Percentiles rank a stretch among this genome's conserved stretches.
These are phyloP conservation scores for Anoura caudifer DNA, from an alignment of 2,113 vertebrate genomes.

Conservation along the genomic window DNA sequence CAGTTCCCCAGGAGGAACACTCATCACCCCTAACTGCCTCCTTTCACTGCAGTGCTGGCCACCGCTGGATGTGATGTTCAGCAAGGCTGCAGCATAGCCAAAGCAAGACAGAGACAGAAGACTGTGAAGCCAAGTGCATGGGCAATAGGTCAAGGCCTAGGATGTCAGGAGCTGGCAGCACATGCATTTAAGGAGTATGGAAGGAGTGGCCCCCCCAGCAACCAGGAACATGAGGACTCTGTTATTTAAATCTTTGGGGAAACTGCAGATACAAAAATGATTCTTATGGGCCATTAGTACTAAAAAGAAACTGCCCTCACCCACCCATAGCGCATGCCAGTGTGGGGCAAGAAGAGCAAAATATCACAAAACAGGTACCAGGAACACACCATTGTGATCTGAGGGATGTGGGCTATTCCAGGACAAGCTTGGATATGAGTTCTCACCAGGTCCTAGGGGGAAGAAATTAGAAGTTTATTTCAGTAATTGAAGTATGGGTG, in stretches of 20 bases:
- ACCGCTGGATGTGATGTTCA: no score
- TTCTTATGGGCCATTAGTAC: neutral
- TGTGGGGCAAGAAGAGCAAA: neutral
- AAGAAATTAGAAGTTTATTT: neutral
- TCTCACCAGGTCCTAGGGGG: neutral
- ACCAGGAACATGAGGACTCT: neutral
- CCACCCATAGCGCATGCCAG: neutral
- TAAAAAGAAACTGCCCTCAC: neutral
- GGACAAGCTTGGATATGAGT: neutral
- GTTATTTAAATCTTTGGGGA: neutral
- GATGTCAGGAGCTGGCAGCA: neutral
- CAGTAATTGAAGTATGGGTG: neutral
- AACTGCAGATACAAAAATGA: neutral
- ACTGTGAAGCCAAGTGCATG: neutral
- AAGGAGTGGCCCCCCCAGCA: neutral
- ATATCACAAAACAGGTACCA: neutral
- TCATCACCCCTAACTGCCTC: neutral
- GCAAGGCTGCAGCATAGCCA: neutral
- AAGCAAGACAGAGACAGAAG: neutral
- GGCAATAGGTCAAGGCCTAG: no score
- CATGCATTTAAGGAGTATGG: neutral
- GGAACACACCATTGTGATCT: neutral
- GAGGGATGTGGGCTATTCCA: fast-evolving
- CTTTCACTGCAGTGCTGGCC: neutral
- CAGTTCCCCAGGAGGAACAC: neutral